Evolutionary conservation across 2,797 vertebrate species (phyloP), one percentile per base, ranked within the genome.

Genomic region (Tenualosa thibaudeaui): DNA sequence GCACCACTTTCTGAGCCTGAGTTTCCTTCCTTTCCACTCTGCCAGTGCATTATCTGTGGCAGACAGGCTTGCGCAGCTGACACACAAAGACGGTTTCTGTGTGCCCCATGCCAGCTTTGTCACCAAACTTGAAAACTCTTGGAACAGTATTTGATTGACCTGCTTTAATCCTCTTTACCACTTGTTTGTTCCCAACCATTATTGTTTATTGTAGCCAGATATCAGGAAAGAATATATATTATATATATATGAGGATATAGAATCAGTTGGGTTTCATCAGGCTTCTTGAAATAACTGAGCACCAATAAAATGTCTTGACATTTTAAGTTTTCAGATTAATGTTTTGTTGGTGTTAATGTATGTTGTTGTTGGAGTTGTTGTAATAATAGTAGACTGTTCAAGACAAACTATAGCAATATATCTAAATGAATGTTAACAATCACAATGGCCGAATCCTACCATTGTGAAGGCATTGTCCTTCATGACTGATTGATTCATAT

Each of bases 141-240:
- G 68, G 31, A 75, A 37, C 65, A 31, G 31, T 75, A 49, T 75
- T 75, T 75, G 68, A 75, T 40, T 40, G 68, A 75, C 68, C 15
- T 31, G 31, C 15, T 75, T 5, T 75, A 75, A 75, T 75, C 68
- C 37, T 1, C 37, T 75, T 75, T 75, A 37, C 22, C 10, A 37
- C 15, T 71, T 17, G 13, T 40, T 31, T 84, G 19, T 17, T 46
- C 50, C 5, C 68, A 0, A 22, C 24, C 9, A 54, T 54, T 75
- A 40, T 75, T 88, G 19, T 75, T 43, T 2, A 2, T 26, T 26
- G 60, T 65, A 68, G 10, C 8, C 62, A 75, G 31, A 37, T 43
- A 17, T 40, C 37, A 75, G 15, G 40, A 43, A 19, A 6, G 15
- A 75, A 5, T 15, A 40, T 3, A 75, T 40, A 75, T 19, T 3